Percentiles rank a stretch among this genome's conserved stretches.
These are phyloP conservation scores for Orthosia incerta DNA, from an alignment of 2,888 invertebrate species.

Conservation along the genomic window DNA sequence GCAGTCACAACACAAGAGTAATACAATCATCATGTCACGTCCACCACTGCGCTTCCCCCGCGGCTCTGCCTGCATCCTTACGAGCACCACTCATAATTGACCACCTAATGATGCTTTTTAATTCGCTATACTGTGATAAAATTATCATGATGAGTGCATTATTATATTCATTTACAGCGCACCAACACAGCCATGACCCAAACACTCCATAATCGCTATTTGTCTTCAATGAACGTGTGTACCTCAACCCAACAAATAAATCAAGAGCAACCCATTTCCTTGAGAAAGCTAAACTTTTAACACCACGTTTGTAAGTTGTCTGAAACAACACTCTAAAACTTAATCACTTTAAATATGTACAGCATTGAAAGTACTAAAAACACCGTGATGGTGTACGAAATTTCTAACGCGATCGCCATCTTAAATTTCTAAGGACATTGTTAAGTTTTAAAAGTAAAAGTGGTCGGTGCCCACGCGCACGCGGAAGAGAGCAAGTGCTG, in stretches of 20 bases:
- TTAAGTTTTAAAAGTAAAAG: constrained; percentile 87
- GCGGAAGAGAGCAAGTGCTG: constrained; percentile 83
- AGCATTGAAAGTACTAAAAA: constrained; percentile 3
- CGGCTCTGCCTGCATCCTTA: constrained; percentile 12
- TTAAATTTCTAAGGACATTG: constrained; percentile 62
- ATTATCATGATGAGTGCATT: neutral
- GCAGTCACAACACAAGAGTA: constrained; percentile 1
- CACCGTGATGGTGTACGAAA: constrained; percentile 18
- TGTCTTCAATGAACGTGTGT: neutral
- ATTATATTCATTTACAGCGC: neutral
- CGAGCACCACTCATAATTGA: constrained; percentile 18
- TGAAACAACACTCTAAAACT: neutral
- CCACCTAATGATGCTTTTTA: neutral
- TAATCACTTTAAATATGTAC: neutral
- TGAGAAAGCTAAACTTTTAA: neutral
- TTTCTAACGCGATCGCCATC: constrained; percentile 31
- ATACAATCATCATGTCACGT: constrained; percentile 2
- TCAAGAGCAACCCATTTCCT: constrained; percentile 8
- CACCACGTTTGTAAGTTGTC: neutral
- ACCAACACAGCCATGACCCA: neutral
- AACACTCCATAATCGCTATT: neutral
- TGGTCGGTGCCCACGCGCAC: constrained; percentile 79
- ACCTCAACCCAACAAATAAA: neutral
- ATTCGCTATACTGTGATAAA: neutral
- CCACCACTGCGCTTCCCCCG: neutral